Evolutionary conservation across 2,797 vertebrate genomes (phyloP).

Genomic region (Neosalanx taihuensis): DNA sequence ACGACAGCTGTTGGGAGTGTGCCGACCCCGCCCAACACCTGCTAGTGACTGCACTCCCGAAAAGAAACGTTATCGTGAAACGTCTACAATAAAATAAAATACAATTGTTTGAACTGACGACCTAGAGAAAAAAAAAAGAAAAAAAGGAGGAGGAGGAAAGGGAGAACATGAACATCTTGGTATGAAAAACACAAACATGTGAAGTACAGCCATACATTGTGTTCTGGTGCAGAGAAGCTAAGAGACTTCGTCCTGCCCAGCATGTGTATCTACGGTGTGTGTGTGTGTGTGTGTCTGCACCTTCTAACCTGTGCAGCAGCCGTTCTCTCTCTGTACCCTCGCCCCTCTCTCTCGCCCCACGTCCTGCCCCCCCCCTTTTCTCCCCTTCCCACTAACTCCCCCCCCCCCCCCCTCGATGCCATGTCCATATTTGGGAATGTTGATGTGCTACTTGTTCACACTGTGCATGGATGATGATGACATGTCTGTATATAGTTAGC

Average conservation of each 20-base stretch:
- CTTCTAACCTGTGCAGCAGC: conserved; percentile 33
- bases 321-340: conserved; percentile 36
- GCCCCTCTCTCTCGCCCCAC: conserved; percentile 34
- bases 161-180: conserved; percentile 1
- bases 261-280: conserved; percentile 26
- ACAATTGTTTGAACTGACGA: conserved; percentile 35
- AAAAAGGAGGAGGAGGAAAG: conserved; percentile 18
- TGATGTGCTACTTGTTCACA: conserved; percentile 90
- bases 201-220: conserved; percentile 80
- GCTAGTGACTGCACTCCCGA: conserved; percentile 13
- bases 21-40: conserved; percentile 31
- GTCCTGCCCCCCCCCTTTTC: conserved; percentile 62
- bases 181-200: conserved; percentile 48
- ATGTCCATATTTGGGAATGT: conserved; percentile 86
- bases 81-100: conserved; percentile 14
- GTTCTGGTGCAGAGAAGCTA: conserved; percentile 68
- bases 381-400: conserved; percentile 34
- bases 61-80: conserved; percentile 22
- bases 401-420: conserved; percentile 61
- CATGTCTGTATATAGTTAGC: conserved; percentile 88
- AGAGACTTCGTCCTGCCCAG: conserved; percentile 45
- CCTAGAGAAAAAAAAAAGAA: conserved; percentile 13
- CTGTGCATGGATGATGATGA: conserved; percentile 93
- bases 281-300: conserved; percentile 30
- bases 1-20: not conserved